A percentile compares a stretch with the other conserved stretches of the same genome.
phyloP scores from a whole-genome alignment of 2,113 vertebrate species.

The Etheostoma spectabile region DNA sequence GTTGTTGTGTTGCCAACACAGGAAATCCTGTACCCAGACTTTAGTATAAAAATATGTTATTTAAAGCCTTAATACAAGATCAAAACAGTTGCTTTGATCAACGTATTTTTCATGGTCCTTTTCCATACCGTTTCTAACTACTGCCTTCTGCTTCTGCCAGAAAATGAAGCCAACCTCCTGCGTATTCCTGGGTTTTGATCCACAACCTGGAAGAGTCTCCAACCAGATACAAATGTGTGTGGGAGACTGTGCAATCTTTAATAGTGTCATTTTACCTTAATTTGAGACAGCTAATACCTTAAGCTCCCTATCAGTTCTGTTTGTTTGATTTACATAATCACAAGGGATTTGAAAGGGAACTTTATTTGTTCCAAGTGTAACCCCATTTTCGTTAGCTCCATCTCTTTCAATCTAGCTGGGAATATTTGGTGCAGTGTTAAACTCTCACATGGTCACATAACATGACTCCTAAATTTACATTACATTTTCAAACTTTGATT shows the following conservation, averaged over 20 bases:
- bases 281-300: constrained; percentile 29
- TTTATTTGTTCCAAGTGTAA: not conserved
- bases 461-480: not conserved
- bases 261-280: constrained; percentile 40
- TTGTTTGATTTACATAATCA: constrained; percentile 6
- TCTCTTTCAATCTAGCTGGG: not conserved
- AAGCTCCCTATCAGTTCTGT: constrained; percentile 27
- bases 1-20: constrained; percentile 19
- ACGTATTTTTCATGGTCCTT: constrained; percentile 34
- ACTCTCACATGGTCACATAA: not conserved
- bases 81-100: constrained; percentile 34
- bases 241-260: constrained; percentile 28
- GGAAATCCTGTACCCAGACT: constrained; percentile 19
- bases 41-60: not conserved
- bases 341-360: not conserved
- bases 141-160: constrained; percentile 31
- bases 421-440: not conserved
- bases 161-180: constrained; percentile 51
- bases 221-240: constrained; percentile 18
- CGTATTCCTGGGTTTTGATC: constrained; percentile 32
- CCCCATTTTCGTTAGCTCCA: not conserved
- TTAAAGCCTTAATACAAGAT: constrained; percentile 34
- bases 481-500: not conserved
- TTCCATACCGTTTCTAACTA: constrained; percentile 21
- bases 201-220: constrained; percentile 35